Percentiles rank a stretch among this genome's conserved stretches.
phyloP scores from a whole-genome alignment of 2,888 invertebrate species.

The Coelinius sp. region DNA sequence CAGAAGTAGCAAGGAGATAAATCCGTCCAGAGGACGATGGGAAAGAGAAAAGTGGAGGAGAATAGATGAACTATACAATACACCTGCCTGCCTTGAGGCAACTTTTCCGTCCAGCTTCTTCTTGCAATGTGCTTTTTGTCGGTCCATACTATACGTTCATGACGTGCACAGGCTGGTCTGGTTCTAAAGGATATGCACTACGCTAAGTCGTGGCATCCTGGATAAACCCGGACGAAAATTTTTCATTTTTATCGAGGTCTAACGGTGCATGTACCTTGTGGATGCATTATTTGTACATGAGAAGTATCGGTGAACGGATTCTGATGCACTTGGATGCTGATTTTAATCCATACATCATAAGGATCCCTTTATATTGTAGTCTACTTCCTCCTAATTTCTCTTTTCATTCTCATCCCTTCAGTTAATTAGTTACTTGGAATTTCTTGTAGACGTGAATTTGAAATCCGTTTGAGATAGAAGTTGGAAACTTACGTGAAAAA shows the following conservation, averaged over 20 bases:
- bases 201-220: constrained; percentile 27
- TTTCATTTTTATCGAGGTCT: constrained; percentile 20
- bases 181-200: constrained; percentile 23
- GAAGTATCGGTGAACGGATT: too few relatives aligned
- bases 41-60: constrained; percentile 53
- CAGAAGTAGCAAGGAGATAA: neutral
- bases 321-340: too few relatives aligned
- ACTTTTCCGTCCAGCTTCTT: constrained; percentile 21
- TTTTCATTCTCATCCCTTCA: too few relatives aligned
- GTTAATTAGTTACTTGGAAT: too few relatives aligned
- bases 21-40: constrained; percentile 31
- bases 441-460: too few relatives aligned
- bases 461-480: too few relatives aligned
- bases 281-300: too few relatives aligned
- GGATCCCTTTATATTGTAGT: too few relatives aligned
- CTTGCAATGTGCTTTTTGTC: neutral
- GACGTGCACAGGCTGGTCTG: constrained; percentile 29
- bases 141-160: neutral
- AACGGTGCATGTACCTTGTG: too few relatives aligned
- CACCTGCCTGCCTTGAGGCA: constrained; percentile 63
- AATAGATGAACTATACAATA: constrained; percentile 51
- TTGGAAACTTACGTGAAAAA: too few relatives aligned
- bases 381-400: too few relatives aligned
- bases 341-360: too few relatives aligned
- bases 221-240: constrained; percentile 21